These are phyloP conservation scores for Silurus aristotelis DNA, from an alignment of 2,797 vertebrate species.

Conservation along the genomic window DNA sequence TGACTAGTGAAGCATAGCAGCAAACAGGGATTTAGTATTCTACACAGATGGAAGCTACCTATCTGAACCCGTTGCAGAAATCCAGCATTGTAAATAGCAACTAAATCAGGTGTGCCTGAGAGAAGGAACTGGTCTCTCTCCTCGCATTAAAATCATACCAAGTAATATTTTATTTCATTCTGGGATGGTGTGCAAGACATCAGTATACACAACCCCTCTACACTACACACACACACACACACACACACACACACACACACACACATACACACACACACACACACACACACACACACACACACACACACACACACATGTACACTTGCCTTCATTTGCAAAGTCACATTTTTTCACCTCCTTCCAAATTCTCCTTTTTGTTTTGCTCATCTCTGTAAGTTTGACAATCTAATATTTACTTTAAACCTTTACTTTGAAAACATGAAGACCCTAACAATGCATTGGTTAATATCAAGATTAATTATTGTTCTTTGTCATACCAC, in stretches of 20 bases:
- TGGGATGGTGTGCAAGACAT: not conserved
- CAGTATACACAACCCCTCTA: not conserved
- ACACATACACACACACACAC: not conserved
- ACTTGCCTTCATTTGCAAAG: slow-evolving; percentile 16
- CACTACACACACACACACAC: not conserved
- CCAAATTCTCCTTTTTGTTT: slow-evolving; percentile 1
- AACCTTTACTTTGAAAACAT: slow-evolving; percentile 30
- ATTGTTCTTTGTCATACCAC: not conserved
- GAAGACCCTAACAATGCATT: not conserved
- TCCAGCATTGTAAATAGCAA: slow-evolving; percentile 38
- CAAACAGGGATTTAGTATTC: slow-evolving; percentile 49
- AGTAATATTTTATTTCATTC: slow-evolving; percentile 16
- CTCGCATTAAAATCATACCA: not conserved
- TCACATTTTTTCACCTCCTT: slow-evolving; percentile 16
- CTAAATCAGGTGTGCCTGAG: slow-evolving; percentile 40
- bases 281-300: no score
- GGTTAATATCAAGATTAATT: slow-evolving; percentile 15
- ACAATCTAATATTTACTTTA: slow-evolving; percentile 25
- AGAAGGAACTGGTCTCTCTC: not conserved
- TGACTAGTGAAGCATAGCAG: slow-evolving; percentile 30
- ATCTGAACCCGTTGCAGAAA: slow-evolving; percentile 35
- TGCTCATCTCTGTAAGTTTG: slow-evolving; percentile 12
- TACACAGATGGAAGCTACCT: slow-evolving; percentile 40
- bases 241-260: not conserved
- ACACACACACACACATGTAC: no score